Percentiles rank a stretch among this genome's conserved stretches.
These are phyloP conservation scores for Zelleria hepariella DNA, from an alignment of 2,888 invertebrate species.

Conservation along the genomic window DNA sequence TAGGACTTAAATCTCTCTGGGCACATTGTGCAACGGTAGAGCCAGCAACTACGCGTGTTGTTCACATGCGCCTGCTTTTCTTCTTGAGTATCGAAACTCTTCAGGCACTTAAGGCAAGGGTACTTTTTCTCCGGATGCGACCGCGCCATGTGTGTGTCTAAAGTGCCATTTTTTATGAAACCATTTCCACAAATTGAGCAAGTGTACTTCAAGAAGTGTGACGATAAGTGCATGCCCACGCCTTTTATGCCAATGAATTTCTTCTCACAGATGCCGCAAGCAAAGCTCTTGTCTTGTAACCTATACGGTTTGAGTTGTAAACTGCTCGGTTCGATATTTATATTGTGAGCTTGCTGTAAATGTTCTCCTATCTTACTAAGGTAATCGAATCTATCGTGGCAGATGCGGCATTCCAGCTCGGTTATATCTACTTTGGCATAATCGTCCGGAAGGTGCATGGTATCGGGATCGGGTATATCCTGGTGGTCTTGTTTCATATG, in stretches of 20 bases:
- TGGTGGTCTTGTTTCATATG: slow-evolving; percentile 15
- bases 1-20: slow-evolving; percentile 23
- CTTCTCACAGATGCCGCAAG: slow-evolving; percentile 2
- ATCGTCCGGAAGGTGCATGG: neutral
- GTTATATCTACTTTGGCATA: slow-evolving; percentile 7
- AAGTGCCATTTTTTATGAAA: neutral
- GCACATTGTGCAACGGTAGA: slow-evolving; percentile 23
- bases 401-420: slow-evolving; percentile 8
- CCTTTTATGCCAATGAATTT: neutral
- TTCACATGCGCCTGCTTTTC: slow-evolving; percentile 21
- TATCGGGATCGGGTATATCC: neutral
- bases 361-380: neutral
- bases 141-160: slow-evolving; percentile 3
- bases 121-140: slow-evolving; percentile 15
- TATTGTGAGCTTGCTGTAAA: neutral
- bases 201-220: neutral
- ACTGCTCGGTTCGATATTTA: neutral
- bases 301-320: slow-evolving; percentile 1
- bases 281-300: neutral
- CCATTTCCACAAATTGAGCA: slow-evolving; percentile 1
- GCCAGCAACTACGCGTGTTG: slow-evolving; percentile 21
- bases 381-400: neutral
- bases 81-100: slow-evolving; percentile 18
- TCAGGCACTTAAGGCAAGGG: slow-evolving; percentile 24
- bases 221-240: slow-evolving; percentile 1